Evolutionary conservation across 2,113 vertebrate genomes (phyloP).

Genomic region (Falcunculus frontatus): DNA sequence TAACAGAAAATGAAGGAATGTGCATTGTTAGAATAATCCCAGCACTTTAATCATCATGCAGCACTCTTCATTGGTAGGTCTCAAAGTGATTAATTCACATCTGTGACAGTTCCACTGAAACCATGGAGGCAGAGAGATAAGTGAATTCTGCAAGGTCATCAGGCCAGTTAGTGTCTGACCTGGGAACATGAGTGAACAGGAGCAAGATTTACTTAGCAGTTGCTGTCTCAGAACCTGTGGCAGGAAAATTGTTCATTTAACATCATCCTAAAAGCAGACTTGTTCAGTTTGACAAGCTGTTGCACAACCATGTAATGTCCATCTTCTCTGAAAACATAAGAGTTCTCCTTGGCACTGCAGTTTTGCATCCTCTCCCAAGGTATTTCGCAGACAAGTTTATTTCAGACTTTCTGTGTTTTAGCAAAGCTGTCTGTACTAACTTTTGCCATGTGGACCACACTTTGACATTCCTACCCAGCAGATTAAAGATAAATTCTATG

Average conservation of each 20-base stretch:
- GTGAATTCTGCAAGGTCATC: neutral
- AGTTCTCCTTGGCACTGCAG: neutral
- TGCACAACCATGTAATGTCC: neutral
- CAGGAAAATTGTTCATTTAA: neutral
- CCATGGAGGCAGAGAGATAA: neutral
- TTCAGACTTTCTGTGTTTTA: neutral
- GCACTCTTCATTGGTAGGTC: neutral
- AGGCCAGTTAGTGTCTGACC: neutral
- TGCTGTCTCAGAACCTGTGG: neutral
- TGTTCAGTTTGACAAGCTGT: neutral
- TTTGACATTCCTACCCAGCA: neutral
- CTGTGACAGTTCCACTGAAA: neutral
- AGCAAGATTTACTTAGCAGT: neutral
- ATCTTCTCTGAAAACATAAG: neutral
- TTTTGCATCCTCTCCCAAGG: neutral
- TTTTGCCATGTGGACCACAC: neutral
- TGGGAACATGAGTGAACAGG: neutral
- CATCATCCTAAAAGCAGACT: neutral
- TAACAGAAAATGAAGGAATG: neutral
- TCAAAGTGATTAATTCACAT: neutral
- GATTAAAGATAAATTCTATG: neutral
- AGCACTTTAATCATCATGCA: fast-evolving
- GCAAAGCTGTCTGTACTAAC: neutral
- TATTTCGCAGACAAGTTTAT: neutral
- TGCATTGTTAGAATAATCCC: neutral